Evolutionary conservation across 2,113 vertebrate species (phyloP).

Genomic region (Gambusia affinis): DNA sequence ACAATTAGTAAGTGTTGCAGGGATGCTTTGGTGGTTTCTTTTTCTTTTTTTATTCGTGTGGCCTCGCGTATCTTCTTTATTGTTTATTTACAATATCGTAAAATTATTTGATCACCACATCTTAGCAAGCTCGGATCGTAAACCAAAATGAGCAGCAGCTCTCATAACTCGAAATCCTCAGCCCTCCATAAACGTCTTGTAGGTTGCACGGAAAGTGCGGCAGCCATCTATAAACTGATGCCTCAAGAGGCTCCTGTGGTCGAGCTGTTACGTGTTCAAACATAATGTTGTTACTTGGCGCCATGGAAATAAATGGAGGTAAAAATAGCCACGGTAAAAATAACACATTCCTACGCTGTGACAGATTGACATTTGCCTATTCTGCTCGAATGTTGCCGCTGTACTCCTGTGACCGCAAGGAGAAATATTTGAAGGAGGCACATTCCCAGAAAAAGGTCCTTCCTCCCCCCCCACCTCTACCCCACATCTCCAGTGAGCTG

Average conservation of each 20-base stretch:
- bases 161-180: slow-evolving; percentile 34
- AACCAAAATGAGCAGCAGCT: slow-evolving; percentile 36
- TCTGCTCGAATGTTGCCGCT: slow-evolving; percentile 64
- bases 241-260: slow-evolving; percentile 35
- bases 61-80: slow-evolving; percentile 35
- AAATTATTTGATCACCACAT: slow-evolving; percentile 50
- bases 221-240: slow-evolving; percentile 19
- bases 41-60: slow-evolving; percentile 4
- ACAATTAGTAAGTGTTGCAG: slow-evolving; percentile 30
- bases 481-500: slow-evolving; percentile 40
- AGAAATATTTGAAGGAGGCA: slow-evolving; percentile 69
- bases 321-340: slow-evolving; percentile 76
- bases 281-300: slow-evolving; percentile 60
- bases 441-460: slow-evolving; percentile 62
- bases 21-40: slow-evolving; percentile 11
- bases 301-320: slow-evolving; percentile 62
- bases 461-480: not conserved
- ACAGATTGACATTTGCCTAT: slow-evolving; percentile 67
- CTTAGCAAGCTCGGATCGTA: slow-evolving; percentile 40
- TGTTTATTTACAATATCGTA: slow-evolving; percentile 25
- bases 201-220: slow-evolving; percentile 32
- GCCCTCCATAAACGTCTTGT: slow-evolving; percentile 7
- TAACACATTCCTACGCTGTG: slow-evolving; percentile 71
- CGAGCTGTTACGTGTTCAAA: slow-evolving; percentile 56
- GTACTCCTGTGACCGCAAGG: slow-evolving; percentile 52